Base-by-base conservation (phyloP, 2,797 vertebrate genomes). In the Myotis daubentonii region DNA sequence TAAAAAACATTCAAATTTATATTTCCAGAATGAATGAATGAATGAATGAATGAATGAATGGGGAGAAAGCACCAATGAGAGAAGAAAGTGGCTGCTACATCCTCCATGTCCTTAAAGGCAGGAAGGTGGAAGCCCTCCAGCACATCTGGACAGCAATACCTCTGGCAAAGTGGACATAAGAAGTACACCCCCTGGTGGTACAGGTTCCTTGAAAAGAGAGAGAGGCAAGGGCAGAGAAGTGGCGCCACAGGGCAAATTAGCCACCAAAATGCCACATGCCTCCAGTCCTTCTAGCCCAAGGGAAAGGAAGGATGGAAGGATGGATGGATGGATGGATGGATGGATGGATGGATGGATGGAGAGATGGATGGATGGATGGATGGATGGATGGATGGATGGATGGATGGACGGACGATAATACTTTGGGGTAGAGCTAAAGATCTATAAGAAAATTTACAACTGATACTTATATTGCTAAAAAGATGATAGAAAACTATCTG, bases 1-100 rank as follows among this genome's bases (percentile, higher is more conserved):
- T 4, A 70, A 62, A 11, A 89, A 87, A 38, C 75, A 78, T 19
- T 70, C 19, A 91, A 68, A 53, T 41, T 72, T 47, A 7, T 53
- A 83, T 33, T 62, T 83, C 9, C 49, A 83, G 28, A 83, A 71
- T 83, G 16, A 94, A 81, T 47, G 22, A 95, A 57, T 25, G 9
- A 25, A 60, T 8, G 65, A 33, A 66, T 6, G 60, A 30, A 66
- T 33, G 23, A 33, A 66, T 6, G 60, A 30, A 66, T 33, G 23
- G 55, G 79, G 55, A 70, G 75, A 93, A 89, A 94, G 94, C 95
- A 96, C 96, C 93, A 60, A 65, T 2, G n/a, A 25, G 87, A 91
- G 49, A 60, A 15, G 10, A n/a, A n/a, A 47, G 44, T 22, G 70
- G 22, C 79, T 47, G 30, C 19, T 47, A 60, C 28, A 83, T 57